Conservation (phyloP, 2,888 invertebrate species). For the Leptinotarsa rubiginosa region DNA sequence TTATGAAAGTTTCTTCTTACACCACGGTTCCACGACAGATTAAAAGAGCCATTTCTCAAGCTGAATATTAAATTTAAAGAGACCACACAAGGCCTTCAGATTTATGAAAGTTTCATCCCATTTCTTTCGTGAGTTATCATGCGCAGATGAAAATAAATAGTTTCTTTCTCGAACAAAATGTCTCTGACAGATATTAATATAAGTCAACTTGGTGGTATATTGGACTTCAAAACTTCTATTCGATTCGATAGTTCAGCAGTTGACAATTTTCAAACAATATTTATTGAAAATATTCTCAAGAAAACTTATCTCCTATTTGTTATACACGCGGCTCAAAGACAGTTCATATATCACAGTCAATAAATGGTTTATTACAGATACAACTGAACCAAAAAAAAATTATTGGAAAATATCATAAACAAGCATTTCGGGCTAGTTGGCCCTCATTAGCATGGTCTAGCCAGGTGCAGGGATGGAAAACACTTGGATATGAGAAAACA, state of each 20-base stretch:
- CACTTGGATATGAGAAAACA: too few relatives aligned
- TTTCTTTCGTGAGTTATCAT: conserved; percentile 42
- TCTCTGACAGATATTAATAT: conserved; percentile 39
- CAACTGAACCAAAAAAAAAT: too few relatives aligned
- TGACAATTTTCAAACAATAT: not conserved
- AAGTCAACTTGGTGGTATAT: conserved; percentile 21
- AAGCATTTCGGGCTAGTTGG: too few relatives aligned
- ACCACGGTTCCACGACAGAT: conserved; percentile 45
- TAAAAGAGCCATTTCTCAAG: conserved; percentile 53
- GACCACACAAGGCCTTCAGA: conserved; percentile 43
- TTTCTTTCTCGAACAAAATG: conserved; percentile 21
- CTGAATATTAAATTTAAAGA: conserved; percentile 51
- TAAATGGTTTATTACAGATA: too few relatives aligned
- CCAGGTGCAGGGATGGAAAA: too few relatives aligned
- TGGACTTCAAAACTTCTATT: conserved; percentile 11
- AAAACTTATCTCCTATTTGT: too few relatives aligned
- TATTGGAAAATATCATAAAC: too few relatives aligned
- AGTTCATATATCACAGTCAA: too few relatives aligned
- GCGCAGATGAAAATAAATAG: conserved; percentile 41
- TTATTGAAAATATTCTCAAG: too few relatives aligned
- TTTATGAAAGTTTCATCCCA: conserved; percentile 44
- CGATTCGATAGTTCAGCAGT: not conserved
- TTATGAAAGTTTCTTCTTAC: conserved; percentile 41
- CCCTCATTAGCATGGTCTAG: too few relatives aligned
- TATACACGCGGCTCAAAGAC: too few relatives aligned